Conservation (phyloP, 2,113 vertebrate genomes). For the Dipodomys ordii region DNA sequence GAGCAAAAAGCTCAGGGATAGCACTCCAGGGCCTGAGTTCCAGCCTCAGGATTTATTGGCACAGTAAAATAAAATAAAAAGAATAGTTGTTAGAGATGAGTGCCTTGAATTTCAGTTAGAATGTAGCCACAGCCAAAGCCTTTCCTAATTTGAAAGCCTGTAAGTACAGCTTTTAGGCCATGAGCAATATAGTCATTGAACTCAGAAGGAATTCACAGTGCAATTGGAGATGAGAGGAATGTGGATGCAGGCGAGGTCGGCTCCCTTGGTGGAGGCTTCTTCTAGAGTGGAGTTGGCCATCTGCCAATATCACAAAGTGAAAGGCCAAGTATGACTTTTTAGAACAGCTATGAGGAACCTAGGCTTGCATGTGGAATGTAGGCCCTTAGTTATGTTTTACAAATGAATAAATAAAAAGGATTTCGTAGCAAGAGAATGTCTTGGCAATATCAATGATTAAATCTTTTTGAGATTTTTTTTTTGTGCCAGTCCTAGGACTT, state of each 20-base stretch:
- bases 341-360: neutral
- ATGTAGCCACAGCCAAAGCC: neutral
- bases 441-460: neutral
- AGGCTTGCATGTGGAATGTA: neutral
- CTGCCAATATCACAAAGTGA: conserved; percentile 29
- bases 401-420: too few relatives aligned
- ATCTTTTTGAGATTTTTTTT: neutral
- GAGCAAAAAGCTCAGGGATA: too few relatives aligned
- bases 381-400: neutral
- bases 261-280: neutral
- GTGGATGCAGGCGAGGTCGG: neutral
- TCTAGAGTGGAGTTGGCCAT: conserved; percentile 23
- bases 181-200: neutral
- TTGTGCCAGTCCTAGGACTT: too few relatives aligned
- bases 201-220: conserved; percentile 5
- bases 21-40: too few relatives aligned
- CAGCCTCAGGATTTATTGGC: too few relatives aligned
- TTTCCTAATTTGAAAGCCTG: neutral
- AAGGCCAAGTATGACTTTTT: conserved; percentile 16
- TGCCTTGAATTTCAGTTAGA: conserved; percentile 13
- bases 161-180: conserved; percentile 44
- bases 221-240: conserved; percentile 17
- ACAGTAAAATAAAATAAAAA: too few relatives aligned
- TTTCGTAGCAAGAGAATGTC: neutral
- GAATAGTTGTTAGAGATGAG: neutral